Base-by-base conservation (phyloP, 2,113 vertebrate species). In the Brachionichthys hirsutus region DNA sequence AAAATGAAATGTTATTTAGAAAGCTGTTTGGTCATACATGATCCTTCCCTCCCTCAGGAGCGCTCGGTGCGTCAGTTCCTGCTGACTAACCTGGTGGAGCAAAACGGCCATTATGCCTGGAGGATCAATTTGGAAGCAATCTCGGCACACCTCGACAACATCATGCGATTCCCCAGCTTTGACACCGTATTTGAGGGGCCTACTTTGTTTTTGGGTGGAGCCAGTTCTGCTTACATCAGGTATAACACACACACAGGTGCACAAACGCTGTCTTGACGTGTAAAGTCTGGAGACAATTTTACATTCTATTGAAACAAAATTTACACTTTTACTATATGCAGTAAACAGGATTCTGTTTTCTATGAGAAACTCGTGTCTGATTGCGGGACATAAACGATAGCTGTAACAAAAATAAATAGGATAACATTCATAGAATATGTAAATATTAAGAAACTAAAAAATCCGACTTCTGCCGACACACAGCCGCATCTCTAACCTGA, bases 71-170 rank as follows among this genome's bases (percentile, higher is more conserved):
- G 96, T 36, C 92, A 95, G 83, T 97, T 94, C 81, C 86, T 99
- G 30, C 92, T 99, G 58, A 97, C 94, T 35, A 99, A 98, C 82
- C 87, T 99, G 77, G 90, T 95, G 67, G 92, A 96, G 78, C 59
- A 84, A 9, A 89, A 94, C 0, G 94, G 93, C 8, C 88, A 52
- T 15, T 93, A 93, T 0, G 0, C 66, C 43, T 99, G 97, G 97
- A 91, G 94, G 36, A 84, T 98, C 54, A 98, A 99, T 84, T 59
- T 99, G 84, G 94, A 95, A 2, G 92, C 93, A 13, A 88, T 99
- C 77, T 87, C 90, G 1, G 90, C 74, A 9, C 92, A 98, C 19
- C 40, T 98, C 15, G 72, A 89, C 3, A 80, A 93, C 61, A 79
- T 99, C 47, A 67, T 94, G 88, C 86, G 84, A 70, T 98, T 98